A percentile compares a stretch with the other conserved stretches of the same genome.
These are phyloP conservation scores for Oxycera nigricornis DNA, from an alignment of 2,888 invertebrate genomes.

Conservation along the genomic window DNA sequence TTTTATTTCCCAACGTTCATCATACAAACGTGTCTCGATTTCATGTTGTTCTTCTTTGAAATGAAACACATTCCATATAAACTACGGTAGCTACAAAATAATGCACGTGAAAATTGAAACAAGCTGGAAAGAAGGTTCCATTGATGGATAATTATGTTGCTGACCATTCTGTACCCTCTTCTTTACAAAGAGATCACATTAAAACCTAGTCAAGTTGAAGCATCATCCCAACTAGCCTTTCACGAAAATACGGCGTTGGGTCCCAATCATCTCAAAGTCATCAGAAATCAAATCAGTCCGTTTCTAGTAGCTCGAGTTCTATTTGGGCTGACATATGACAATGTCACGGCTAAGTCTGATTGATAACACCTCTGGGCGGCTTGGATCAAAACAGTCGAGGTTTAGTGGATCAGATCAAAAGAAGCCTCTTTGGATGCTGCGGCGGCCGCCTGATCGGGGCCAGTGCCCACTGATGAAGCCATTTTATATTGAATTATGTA, in stretches of 20 bases:
- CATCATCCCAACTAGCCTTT: neutral
- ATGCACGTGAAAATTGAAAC: too few relatives aligned
- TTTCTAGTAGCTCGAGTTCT: conserved; percentile 2
- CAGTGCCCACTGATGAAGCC: conserved; percentile 34
- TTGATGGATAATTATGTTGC: too few relatives aligned
- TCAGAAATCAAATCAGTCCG: neutral
- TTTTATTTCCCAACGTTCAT: too few relatives aligned
- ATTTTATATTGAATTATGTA: conserved; percentile 34
- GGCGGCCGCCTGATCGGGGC: neutral
- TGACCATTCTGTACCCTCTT: too few relatives aligned
- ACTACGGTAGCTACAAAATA: too few relatives aligned
- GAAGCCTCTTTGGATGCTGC: neutral
- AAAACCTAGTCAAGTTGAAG: too few relatives aligned
- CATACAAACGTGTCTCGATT: too few relatives aligned
- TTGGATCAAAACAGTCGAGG: neutral
- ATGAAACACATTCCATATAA: too few relatives aligned
- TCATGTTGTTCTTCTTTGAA: too few relatives aligned
- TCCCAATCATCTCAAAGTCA: neutral
- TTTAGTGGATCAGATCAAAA: neutral
- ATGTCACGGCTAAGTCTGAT: conserved; percentile 41
- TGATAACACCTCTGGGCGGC: conserved; percentile 41
- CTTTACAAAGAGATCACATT: too few relatives aligned
- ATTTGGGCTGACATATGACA: conserved; percentile 41
- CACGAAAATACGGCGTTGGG: neutral
- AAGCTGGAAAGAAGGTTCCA: too few relatives aligned